Base-by-base conservation (phyloP, 2,888 invertebrate species). In the Nipponacmea schrenckii region DNA sequence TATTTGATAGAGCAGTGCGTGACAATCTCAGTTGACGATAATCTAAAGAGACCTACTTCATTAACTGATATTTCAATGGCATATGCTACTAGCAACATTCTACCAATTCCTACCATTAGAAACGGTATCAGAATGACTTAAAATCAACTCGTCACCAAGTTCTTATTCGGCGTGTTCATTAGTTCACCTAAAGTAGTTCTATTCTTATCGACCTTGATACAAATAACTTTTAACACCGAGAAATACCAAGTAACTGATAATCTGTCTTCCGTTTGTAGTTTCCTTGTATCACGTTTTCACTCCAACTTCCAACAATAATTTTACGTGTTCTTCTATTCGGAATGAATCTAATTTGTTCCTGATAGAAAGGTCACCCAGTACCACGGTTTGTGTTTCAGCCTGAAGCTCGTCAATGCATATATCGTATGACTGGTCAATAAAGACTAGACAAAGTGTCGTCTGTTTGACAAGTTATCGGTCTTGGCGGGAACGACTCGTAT, bases 331-430 rank as follows among this genome's bases (percentile, higher is more conserved):
- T 24, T 10, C 24, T 2, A 24, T 20, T 56, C 56, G 56, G 24
- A 56, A 24, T 56, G 24, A 56, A 56, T 56, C 56, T 56, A 56
- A 56, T 56, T 56, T 56, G 56, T 56, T 39, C 56, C 56, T 56
- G 56, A 24, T 56, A 56, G 56, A 56, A 56, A 56, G 56, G 56
- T 56, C 56, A 56, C 56, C 56, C 20, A 56, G 56, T 56, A 56
- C 56, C 56, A 24, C 56, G 24, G 56, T 24, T 56, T 56, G 1
- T 4, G 12, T 10, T 56, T 24, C 20, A 56, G 20, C 24, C 24
- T 12, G 20, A 24, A 20, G 56, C 24, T 24, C 56, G 20, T 56
- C 24, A 24, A 20, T 20, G 10, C 24, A 24, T 2, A 56, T 24
- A 10, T 24, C 24, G 20, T 12, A 56, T 56, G 56, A 56, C 56